These are phyloP conservation scores for Varanus komodoensis DNA, from an alignment of 2,113 vertebrate genomes.

Conservation along the genomic window DNA sequence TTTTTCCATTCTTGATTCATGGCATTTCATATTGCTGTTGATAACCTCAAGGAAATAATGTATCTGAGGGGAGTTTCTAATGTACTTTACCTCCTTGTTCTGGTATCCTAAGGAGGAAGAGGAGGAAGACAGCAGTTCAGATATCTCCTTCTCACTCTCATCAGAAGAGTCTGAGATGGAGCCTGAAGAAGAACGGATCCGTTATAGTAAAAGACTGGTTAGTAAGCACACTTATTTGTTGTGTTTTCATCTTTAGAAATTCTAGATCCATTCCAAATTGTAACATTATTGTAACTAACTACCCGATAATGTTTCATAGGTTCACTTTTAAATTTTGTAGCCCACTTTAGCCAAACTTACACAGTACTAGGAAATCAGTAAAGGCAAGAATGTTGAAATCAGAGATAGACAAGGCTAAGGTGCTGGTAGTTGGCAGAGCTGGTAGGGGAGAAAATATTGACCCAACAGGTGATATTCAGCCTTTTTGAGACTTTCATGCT, in stretches of 20 bases:
- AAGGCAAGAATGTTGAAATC: neutral
- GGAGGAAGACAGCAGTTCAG: slow-evolving; percentile 78
- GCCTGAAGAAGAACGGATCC: slow-evolving; percentile 90
- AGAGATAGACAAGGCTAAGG: neutral
- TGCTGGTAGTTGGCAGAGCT: neutral
- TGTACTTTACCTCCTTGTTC: slow-evolving; percentile 6
- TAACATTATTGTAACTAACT: neutral
- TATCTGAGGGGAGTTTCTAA: neutral
- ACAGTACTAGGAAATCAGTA: neutral
- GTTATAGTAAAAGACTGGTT: slow-evolving; percentile 97
- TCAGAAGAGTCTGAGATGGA: slow-evolving; percentile 81
- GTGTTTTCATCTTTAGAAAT: neutral
- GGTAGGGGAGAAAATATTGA: neutral
- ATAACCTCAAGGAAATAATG: neutral
- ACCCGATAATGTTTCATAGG: neutral
- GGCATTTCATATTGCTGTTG: neutral
- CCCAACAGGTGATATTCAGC: neutral
- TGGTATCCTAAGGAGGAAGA: slow-evolving; percentile 69
- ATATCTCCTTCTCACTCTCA: slow-evolving; percentile 79
- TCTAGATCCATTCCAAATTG: neutral
- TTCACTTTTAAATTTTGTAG: slow-evolving; percentile 2
- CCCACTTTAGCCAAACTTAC: neutral
- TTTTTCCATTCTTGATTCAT: neutral
- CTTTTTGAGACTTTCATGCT: neutral
- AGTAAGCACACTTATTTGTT: slow-evolving; percentile 61